A percentile compares a stretch with the other conserved stretches of the same genome.
These are phyloP conservation scores for Bibio marci DNA, from an alignment of 2,888 invertebrate species.

Conservation along the genomic window DNA sequence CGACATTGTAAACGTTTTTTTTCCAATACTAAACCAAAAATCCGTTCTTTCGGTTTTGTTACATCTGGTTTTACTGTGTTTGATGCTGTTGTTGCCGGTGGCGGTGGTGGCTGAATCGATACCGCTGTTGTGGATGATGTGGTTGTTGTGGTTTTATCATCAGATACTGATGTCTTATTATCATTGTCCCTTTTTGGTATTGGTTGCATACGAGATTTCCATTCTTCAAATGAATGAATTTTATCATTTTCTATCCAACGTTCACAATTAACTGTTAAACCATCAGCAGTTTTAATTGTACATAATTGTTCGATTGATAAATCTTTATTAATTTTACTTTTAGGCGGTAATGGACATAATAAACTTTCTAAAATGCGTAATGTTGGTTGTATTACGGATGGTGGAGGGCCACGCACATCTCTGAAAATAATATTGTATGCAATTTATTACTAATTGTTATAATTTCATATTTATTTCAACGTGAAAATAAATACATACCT, in stretches of 20 bases:
- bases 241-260: slow-evolving; percentile 58
- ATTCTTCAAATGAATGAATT: slow-evolving; percentile 49
- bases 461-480: neutral
- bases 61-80: slow-evolving; percentile 13
- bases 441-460: neutral
- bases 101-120: slow-evolving; percentile 11
- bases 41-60: slow-evolving; percentile 10
- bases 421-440: slow-evolving; percentile 10
- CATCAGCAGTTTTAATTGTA: slow-evolving; percentile 34
- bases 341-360: slow-evolving; percentile 46
- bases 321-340: slow-evolving; percentile 37
- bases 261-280: slow-evolving; percentile 50
- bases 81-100: slow-evolving; percentile 8
- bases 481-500: slow-evolving; percentile 21
- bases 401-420: slow-evolving; percentile 64
- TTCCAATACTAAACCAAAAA: slow-evolving; percentile 14
- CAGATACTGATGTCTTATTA: slow-evolving; percentile 14
- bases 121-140: slow-evolving; percentile 11
- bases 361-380: slow-evolving; percentile 75
- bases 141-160: slow-evolving; percentile 14
- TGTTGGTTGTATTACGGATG: slow-evolving; percentile 83
- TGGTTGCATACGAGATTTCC: slow-evolving; percentile 47
- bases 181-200: slow-evolving; percentile 12
- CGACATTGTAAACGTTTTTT: slow-evolving; percentile 24
- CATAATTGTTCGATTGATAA: slow-evolving; percentile 34